These are phyloP conservation scores for Mugil cephalus DNA, from an alignment of 2,113 vertebrate species.

Conservation along the genomic window DNA sequence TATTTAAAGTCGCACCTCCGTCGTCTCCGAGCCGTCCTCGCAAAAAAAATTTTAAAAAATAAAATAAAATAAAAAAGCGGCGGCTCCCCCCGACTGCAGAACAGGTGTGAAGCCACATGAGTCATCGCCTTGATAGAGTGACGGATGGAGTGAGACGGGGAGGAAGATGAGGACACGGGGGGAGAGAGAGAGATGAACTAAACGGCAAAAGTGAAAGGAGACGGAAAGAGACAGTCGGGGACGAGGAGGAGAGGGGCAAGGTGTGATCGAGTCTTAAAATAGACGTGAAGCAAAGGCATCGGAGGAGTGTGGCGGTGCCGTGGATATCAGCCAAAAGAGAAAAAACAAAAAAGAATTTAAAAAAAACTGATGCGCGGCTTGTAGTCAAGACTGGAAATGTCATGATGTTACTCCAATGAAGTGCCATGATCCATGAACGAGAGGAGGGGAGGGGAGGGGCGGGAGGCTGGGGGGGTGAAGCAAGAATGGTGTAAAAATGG, in stretches of 20 bases:
- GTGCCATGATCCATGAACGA: slow-evolving; percentile 75
- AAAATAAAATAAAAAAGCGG: no score
- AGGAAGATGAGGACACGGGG: slow-evolving; percentile 22
- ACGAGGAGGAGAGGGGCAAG: slow-evolving; percentile 42
- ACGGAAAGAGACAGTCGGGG: slow-evolving; percentile 41
- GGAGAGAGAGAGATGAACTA: slow-evolving; percentile 34
- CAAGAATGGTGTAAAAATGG: slow-evolving; percentile 65
- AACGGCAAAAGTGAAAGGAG: slow-evolving; percentile 17
- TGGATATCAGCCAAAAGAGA: slow-evolving; percentile 9
- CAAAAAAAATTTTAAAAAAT: no score
- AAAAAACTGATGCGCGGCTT: slow-evolving; percentile 40
- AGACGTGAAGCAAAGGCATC: slow-evolving; percentile 33
- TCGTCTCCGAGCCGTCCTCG: slow-evolving; percentile 15
- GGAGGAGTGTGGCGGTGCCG: background rate
- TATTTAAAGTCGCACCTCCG: slow-evolving; percentile 41
- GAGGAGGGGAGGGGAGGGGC: background rate
- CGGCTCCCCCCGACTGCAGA: slow-evolving; percentile 57
- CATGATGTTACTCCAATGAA: slow-evolving; percentile 65
- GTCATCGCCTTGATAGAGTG: slow-evolving; percentile 64
- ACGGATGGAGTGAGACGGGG: slow-evolving; percentile 45
- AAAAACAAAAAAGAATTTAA: no score
- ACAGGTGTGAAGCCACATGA: slow-evolving; percentile 76
- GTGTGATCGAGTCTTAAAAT: slow-evolving; percentile 42
- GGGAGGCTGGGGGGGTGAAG: slow-evolving; percentile 44
- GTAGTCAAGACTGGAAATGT: slow-evolving; percentile 69